Conservation (phyloP, 2,888 invertebrate genomes). For the Podotricha telesiphe region DNA sequence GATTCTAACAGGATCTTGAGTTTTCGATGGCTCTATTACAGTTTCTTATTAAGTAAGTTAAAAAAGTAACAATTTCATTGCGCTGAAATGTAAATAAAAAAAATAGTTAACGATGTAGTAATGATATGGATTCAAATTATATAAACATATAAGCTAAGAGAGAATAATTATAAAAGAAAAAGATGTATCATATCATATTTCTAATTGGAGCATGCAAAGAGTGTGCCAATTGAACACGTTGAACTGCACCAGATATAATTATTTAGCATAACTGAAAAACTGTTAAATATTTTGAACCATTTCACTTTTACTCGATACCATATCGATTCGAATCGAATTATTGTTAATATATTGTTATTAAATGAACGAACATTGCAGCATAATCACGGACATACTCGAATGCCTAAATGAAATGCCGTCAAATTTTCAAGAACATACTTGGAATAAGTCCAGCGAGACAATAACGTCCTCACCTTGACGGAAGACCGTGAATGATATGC, state of each 20-base stretch:
- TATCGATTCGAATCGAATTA: not conserved
- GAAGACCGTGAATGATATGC: constrained; percentile 63
- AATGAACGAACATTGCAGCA: not conserved
- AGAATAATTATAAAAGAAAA: too few species aligned
- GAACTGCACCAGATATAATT: too few species aligned
- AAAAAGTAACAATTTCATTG: not conserved
- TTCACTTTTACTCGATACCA: too few species aligned
- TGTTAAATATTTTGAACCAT: too few species aligned
- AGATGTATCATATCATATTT: too few species aligned
- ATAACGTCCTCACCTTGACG: constrained; percentile 67
- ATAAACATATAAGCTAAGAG: too few species aligned
- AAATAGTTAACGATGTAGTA: too few species aligned
- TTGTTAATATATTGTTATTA: not conserved
- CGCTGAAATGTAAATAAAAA: too few species aligned
- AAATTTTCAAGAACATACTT: constrained; percentile 50
- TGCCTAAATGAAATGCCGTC: constrained; percentile 41
- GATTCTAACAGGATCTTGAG: not conserved
- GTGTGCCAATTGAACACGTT: too few species aligned
- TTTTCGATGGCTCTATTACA: not conserved
- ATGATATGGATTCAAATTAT: too few species aligned
- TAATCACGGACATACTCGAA: constrained; percentile 17
- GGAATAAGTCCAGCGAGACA: constrained; percentile 66
- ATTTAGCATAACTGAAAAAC: too few species aligned
- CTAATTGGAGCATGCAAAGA: too few species aligned
- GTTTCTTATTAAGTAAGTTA: not conserved